Percentiles rank a stretch among this genome's conserved stretches.
phyloP scores from a whole-genome alignment of 2,113 vertebrate genomes.

The Datnioides undecimradiatus region DNA sequence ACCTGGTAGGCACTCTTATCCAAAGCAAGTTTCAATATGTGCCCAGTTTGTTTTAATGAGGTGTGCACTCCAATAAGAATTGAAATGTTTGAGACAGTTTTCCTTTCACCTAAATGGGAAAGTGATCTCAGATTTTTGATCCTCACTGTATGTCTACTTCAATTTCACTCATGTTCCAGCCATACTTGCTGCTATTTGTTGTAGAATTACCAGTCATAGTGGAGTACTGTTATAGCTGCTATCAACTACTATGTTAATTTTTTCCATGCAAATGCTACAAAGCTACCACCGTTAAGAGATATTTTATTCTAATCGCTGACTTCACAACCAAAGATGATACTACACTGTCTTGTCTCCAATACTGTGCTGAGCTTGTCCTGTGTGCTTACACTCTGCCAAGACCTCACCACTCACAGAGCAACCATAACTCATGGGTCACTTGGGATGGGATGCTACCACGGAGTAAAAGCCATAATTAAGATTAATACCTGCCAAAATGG shows the following conservation, averaged over 20 bases:
- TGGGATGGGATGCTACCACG: constrained; percentile 47
- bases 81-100: too few species aligned
- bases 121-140: too few species aligned
- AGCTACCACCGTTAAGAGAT: background rate
- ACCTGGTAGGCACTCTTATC: background rate
- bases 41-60: too few species aligned
- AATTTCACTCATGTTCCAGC: background rate
- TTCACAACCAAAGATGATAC: background rate
- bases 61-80: too few species aligned
- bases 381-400: constrained; percentile 2
- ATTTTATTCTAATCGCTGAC: background rate
- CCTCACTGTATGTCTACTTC: background rate
- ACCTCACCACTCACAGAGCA: constrained; percentile 31
- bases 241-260: too few species aligned
- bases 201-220: background rate
- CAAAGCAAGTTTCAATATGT: background rate
- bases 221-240: too few species aligned
- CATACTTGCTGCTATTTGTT: background rate
- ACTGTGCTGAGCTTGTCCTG: background rate
- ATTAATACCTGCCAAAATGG: constrained; percentile 51
- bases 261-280: constrained; percentile 20
- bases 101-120: too few species aligned
- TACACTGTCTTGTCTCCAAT: background rate
- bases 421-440: constrained; percentile 45
- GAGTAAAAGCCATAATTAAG: constrained; percentile 55